phyloP scores from a whole-genome alignment of 2,113 vertebrate genomes.

The Melanostigma gelatinosum region DNA sequence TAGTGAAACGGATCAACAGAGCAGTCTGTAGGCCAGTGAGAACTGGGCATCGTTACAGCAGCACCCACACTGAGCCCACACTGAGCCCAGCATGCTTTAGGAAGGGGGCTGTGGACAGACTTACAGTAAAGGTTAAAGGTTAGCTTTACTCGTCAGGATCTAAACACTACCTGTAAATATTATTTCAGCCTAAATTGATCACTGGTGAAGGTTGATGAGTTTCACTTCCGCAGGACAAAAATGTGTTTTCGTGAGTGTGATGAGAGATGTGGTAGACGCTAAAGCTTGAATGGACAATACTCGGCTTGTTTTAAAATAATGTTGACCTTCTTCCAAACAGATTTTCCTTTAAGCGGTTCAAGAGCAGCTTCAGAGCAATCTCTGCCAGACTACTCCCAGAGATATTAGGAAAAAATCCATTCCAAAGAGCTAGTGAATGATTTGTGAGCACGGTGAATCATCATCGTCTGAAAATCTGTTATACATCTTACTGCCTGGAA shows the following conservation, averaged over 20 bases:
- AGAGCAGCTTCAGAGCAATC: constrained; percentile 1
- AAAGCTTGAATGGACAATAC: background rate
- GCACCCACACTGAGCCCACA: constrained; percentile 63
- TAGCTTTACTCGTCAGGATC: constrained; percentile 4
- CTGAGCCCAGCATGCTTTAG: constrained; percentile 59
- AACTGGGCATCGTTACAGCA: constrained; percentile 52
- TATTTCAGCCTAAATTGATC: background rate
- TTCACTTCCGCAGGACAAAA: background rate
- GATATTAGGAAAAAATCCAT: constrained; percentile 30
- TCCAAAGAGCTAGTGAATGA: constrained; percentile 71
- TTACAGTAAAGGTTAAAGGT: constrained; percentile 22
- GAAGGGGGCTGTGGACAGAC: constrained; percentile 54
- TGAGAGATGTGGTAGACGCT: background rate
- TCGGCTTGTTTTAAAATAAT: background rate
- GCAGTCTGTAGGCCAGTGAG: constrained; percentile 16
- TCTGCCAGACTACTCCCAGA: constrained; percentile 32
- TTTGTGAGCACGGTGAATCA: constrained; percentile 67
- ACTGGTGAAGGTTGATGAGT: background rate
- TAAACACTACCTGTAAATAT: background rate
- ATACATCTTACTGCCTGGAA: constrained; percentile 61
- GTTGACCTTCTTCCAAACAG: constrained; percentile 34
- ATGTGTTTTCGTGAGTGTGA: background rate
- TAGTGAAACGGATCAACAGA: constrained; percentile 12
- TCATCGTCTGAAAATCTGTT: constrained; percentile 59
- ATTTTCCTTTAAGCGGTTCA: constrained; percentile 44